Percentiles rank a stretch among this genome's conserved stretches.
Evolutionary conservation across 2,113 vertebrate genomes (phyloP).

Genomic region (Rostratula benghalensis): DNA sequence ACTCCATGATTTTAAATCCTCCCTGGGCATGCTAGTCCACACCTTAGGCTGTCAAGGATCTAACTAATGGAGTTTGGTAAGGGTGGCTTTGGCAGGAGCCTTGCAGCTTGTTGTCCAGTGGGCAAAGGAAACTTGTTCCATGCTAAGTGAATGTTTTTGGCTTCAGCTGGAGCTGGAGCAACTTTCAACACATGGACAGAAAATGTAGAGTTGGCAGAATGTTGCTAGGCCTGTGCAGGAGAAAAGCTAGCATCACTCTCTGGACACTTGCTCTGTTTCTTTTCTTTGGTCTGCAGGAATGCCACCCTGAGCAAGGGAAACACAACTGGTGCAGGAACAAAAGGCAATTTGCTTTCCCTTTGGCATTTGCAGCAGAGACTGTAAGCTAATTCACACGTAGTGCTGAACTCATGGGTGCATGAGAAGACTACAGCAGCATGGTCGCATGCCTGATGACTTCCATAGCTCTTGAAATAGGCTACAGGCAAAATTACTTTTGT

Average conservation of each 20-base stretch:
- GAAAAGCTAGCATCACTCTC: neutral
- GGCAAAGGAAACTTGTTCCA: neutral
- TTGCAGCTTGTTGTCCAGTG: neutral
- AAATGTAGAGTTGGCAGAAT: neutral
- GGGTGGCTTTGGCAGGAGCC: neutral
- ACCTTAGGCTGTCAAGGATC: neutral
- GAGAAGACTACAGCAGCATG: neutral
- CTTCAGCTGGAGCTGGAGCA: neutral
- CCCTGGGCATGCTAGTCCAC: fast-evolving
- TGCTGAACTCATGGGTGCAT: neutral
- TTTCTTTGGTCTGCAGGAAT: fast-evolving
- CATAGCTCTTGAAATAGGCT: neutral
- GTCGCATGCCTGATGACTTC: neutral
- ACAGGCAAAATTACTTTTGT: neutral
- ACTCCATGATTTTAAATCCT: neutral
- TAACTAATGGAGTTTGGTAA: neutral
- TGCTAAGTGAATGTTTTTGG: neutral
- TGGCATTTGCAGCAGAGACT: neutral
- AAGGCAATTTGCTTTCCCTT: neutral
- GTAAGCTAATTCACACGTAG: neutral
- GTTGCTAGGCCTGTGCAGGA: neutral
- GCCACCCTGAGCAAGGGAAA: neutral
- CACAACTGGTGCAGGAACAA: neutral
- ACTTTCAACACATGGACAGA: neutral
- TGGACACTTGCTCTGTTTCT: neutral